Conservation (phyloP, 1,140 invertebrate genomes). For the Micrasema minimum region DNA sequence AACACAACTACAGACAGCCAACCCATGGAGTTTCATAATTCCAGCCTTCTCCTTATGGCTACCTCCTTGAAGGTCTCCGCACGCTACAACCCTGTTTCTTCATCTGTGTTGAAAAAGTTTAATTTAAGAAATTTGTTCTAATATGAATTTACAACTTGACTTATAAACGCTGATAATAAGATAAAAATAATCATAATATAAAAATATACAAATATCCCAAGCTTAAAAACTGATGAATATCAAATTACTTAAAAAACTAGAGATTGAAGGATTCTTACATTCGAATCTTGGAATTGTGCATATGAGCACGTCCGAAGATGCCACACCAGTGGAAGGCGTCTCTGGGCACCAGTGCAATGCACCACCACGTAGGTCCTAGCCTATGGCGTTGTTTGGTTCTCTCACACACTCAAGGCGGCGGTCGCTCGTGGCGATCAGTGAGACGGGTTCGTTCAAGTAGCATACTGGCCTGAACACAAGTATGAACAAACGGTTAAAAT, state of each 20-base stretch:
- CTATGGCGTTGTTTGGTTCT: slow-evolving; percentile 84
- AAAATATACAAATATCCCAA: background rate
- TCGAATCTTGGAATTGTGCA: slow-evolving; percentile 87
- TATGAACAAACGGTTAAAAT: no score
- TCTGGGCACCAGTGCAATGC: slow-evolving; percentile 78
- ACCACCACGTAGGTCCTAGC: slow-evolving; percentile 90
- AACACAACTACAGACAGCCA: slow-evolving; percentile 85
- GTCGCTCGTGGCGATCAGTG: slow-evolving; percentile 78
- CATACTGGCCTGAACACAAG: slow-evolving; percentile 76
- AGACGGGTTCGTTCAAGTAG: slow-evolving; percentile 77
- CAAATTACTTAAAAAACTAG: no score
- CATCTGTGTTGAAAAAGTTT: slow-evolving; percentile 75
- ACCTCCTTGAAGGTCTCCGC: slow-evolving; percentile 82
- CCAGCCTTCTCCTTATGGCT: slow-evolving; percentile 82
- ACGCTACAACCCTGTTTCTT: slow-evolving; percentile 88
- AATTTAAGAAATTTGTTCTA: no score
- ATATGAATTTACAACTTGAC: no score
- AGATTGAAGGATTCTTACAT: slow-evolving; percentile 77
- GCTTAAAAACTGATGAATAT: no score
- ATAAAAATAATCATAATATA: no score
- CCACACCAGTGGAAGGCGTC: slow-evolving; percentile 90
- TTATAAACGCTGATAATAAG: no score
- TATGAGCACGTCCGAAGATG: slow-evolving; percentile 90
- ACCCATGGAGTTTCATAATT: slow-evolving; percentile 90
- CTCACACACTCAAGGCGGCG: slow-evolving; percentile 86